phyloP scores from a whole-genome alignment of 2,113 vertebrate species.

The Podilymbus podiceps region DNA sequence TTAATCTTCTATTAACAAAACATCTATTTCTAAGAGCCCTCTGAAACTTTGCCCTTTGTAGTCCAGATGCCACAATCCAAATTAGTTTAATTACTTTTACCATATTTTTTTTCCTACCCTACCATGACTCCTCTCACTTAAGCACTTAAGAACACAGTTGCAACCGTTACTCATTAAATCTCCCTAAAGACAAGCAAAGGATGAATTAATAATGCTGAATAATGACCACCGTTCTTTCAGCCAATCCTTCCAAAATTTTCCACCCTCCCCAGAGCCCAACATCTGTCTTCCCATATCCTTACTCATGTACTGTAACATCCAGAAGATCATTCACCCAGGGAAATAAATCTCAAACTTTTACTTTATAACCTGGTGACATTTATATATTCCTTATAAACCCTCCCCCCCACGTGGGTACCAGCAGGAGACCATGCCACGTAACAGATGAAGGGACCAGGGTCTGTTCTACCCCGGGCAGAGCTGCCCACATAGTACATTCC shows the following conservation, averaged over 20 bases:
- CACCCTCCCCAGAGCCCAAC: background rate
- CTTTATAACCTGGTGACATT: background rate
- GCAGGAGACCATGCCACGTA: background rate
- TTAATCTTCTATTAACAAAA: conserved; percentile 32
- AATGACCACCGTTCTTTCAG: background rate
- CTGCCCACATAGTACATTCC: fast-evolving
- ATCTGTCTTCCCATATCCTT: background rate
- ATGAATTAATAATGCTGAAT: background rate
- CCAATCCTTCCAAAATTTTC: background rate
- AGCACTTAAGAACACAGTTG: background rate
- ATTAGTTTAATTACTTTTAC: conserved; percentile 43
- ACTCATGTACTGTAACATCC: background rate
- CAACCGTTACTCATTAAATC: background rate
- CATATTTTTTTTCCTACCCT: conserved; percentile 18
- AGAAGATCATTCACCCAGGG: background rate
- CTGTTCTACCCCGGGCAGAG: background rate
- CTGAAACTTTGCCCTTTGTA: conserved; percentile 16
- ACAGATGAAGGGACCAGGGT: background rate
- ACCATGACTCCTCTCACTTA: background rate
- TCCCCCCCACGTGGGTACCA: background rate
- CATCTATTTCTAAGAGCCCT: conserved; percentile 21
- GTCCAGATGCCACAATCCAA: background rate
- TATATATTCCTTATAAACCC: background rate
- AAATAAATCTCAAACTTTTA: background rate
- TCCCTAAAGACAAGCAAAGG: background rate